Evolutionary conservation across 2,113 vertebrate species (phyloP), one percentile per base, ranked within the genome.

Genomic region (Pluvialis apricaria): DNA sequence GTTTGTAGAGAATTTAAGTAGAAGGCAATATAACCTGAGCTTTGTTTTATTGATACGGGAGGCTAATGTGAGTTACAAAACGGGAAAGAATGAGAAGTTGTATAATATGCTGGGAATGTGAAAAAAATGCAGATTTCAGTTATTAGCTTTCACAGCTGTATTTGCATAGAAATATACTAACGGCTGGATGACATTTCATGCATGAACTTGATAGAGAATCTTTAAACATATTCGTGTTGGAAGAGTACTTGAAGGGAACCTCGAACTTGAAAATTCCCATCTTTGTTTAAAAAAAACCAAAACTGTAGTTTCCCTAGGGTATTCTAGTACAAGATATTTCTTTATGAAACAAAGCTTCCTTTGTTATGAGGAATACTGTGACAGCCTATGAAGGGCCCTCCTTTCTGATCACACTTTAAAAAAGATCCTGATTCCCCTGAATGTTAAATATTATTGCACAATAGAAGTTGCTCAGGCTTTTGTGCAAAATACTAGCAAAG

Each of bases 1-100:
- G 97, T 97, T 97, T 95, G 95, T 95, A 97, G 96, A 92, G 90
- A 98, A 98, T 98, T 96, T 96, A 98, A 98, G 97, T 97, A 97
- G 93, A 61, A 96, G 71, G 76, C 89, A 96, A 97, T 97, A 97
- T 94, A 97, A 96, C 94, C 95, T 92, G 93, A 96, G 97, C 96
- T 97, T 98, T 98, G 96, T 98, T 98, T 98, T 97, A 98, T 97
- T 96, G 96, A 97, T 98, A 93, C 47, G 61, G 97, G 64, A 95
- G 64, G 77, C 75, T 96, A 95, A 93, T 64, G 47, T 64, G 82
- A 86, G 84, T 44, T 88, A 81, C 64, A 81, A 88, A 92, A 77
- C 57, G 93, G 85, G 75, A 87, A 70, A 87, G 82, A 95, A 96
- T 64, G 66, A 84, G 86, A 91, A 86, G 52, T 75, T 85, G 72